A percentile compares a stretch with the other conserved stretches of the same genome.
Evolutionary conservation across 1,140 invertebrate species (phyloP).

Genomic region (Popillia japonica): DNA sequence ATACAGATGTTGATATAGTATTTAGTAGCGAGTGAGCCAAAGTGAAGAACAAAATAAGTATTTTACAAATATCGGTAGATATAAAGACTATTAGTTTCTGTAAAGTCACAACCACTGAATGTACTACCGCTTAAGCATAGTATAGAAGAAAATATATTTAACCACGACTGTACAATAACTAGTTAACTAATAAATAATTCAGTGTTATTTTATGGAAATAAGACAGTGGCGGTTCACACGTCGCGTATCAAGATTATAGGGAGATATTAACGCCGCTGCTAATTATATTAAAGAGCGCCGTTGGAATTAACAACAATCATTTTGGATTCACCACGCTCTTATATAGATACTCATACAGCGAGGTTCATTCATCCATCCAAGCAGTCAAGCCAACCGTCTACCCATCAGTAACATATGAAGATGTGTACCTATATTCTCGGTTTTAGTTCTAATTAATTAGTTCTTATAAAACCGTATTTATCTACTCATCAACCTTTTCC

Average conservation of each 20-base stretch:
- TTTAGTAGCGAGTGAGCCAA: too few species aligned
- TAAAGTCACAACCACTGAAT: too few species aligned
- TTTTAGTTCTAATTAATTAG: constrained; percentile 28
- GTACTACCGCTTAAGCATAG: too few species aligned
- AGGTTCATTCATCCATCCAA: background rate
- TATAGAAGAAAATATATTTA: background rate
- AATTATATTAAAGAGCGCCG: constrained; percentile 39
- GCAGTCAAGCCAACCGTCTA: background rate
- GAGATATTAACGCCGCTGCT: constrained; percentile 34
- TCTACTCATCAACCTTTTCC: constrained; percentile 17
- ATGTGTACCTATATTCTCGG: background rate
- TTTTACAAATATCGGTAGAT: too few species aligned
- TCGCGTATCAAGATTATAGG: constrained; percentile 37
- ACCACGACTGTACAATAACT: background rate
- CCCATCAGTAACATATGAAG: constrained; percentile 20
- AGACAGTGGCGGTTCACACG: constrained; percentile 35
- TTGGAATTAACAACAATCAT: constrained; percentile 38
- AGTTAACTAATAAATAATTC: constrained; percentile 38
- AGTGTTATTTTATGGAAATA: constrained; percentile 41
- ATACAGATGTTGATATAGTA: too few species aligned
- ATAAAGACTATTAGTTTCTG: too few species aligned
- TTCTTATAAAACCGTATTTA: constrained; percentile 34
- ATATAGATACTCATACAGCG: background rate
- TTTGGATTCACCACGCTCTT: constrained; percentile 38
- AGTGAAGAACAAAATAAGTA: too few species aligned